A percentile compares a stretch with the other conserved stretches of the same genome.
Evolutionary conservation across 2,113 vertebrate genomes (phyloP).

Genomic region (Arenaria interpres): DNA sequence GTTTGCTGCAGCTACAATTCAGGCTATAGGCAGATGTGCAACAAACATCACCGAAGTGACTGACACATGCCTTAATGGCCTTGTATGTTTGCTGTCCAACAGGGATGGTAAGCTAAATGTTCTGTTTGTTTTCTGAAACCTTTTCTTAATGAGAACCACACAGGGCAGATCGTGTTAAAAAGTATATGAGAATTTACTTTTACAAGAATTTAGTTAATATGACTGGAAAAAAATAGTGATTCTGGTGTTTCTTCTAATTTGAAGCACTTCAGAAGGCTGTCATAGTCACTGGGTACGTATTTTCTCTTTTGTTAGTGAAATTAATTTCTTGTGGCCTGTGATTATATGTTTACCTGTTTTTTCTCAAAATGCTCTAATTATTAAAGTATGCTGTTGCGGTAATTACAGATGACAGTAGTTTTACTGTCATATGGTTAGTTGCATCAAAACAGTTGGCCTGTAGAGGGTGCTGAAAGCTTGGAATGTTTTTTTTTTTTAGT

Average conservation of each 20-base stretch:
- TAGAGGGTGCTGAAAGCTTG: slow-evolving; percentile 82
- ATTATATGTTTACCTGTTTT: neutral
- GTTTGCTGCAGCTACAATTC: slow-evolving; percentile 94
- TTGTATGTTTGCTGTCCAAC: slow-evolving; percentile 94
- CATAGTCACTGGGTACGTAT: neutral
- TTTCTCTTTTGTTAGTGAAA: neutral
- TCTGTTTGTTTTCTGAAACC: neutral
- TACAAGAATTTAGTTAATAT: neutral
- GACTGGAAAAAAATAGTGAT: neutral
- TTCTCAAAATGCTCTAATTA: neutral
- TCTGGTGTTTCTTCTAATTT: neutral
- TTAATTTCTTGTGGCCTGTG: neutral
- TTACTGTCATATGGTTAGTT: neutral
- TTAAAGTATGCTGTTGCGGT: neutral
- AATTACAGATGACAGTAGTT: neutral
- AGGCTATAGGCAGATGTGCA: slow-evolving; percentile 94
- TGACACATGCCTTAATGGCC: slow-evolving; percentile 92
- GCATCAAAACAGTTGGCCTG: slow-evolving; percentile 71
- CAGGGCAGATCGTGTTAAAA: neutral
- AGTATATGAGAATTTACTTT: neutral
- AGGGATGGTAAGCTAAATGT: slow-evolving; percentile 85
- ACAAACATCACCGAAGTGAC: slow-evolving; percentile 93
- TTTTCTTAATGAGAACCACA: neutral
- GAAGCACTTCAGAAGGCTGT: neutral
- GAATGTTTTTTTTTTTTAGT: slow-evolving; percentile 19